phyloP scores from a whole-genome alignment of 2,797 vertebrate genomes.

The Novumbra hubbsi region DNA sequence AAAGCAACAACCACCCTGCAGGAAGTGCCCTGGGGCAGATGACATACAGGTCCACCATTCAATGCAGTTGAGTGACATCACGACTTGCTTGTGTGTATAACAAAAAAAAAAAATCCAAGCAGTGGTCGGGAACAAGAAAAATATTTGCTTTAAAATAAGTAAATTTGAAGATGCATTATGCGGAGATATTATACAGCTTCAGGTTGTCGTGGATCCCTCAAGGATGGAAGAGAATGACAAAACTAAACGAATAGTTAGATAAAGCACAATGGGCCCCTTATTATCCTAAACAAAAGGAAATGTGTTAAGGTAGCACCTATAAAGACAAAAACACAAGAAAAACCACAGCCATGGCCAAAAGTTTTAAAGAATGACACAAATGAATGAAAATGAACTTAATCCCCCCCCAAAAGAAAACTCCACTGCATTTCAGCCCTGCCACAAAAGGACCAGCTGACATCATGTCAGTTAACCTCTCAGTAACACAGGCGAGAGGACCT shows the following conservation, averaged over 20 bases:
- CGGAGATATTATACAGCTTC: neutral
- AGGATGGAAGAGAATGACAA: neutral
- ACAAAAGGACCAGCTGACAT: too few species aligned
- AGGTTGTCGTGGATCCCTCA: neutral
- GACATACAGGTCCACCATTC: neutral
- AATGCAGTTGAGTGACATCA: neutral
- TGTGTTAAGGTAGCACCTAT: too few species aligned
- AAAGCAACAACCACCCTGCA: too few species aligned
- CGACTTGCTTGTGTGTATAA: neutral
- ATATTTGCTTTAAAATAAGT: neutral
- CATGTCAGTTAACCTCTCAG: too few species aligned
- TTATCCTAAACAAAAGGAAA: neutral
- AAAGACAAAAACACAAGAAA: too few species aligned
- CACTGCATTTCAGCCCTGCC: too few species aligned
- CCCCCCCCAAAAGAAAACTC: too few species aligned
- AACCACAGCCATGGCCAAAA: too few species aligned
- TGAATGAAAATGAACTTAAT: too few species aligned
- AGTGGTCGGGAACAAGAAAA: neutral
- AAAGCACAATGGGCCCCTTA: neutral
- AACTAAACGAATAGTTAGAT: neutral
- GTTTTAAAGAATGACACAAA: too few species aligned
- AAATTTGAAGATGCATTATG: neutral
- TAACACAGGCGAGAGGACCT: too few species aligned
- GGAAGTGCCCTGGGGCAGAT: too few species aligned
- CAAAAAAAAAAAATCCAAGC: neutral